phyloP scores from a whole-genome alignment of 2,888 invertebrate species.

The Nebria brevicollis region DNA sequence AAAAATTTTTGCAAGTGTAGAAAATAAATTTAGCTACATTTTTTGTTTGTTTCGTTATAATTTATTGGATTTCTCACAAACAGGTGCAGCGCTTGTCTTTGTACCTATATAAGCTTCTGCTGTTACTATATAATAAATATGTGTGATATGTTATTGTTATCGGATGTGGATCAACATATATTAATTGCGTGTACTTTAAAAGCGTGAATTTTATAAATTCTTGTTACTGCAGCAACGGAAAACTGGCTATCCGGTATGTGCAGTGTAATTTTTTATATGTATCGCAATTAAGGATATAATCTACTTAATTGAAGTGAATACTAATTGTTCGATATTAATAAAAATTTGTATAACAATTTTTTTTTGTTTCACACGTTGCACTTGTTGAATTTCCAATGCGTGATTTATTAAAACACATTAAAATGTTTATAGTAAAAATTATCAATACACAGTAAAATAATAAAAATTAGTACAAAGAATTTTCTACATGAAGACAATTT shows the following conservation, averaged over 20 bases:
- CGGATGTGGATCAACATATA: slow-evolving; percentile 1
- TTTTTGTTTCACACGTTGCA: background rate
- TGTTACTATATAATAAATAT: background rate
- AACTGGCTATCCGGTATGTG: background rate
- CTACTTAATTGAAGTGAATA: slow-evolving; percentile 37
- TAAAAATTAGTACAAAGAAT: too few species aligned
- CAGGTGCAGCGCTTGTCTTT: background rate
- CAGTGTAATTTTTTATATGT: slow-evolving; percentile 27
- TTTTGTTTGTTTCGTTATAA: background rate
- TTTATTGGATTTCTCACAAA: background rate
- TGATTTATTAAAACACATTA: too few species aligned
- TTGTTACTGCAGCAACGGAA: background rate
- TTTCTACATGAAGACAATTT: too few species aligned
- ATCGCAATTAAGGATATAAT: slow-evolving; percentile 34
- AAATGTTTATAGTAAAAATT: too few species aligned
- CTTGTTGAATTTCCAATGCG: background rate
- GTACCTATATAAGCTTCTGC: background rate
- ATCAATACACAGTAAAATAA: too few species aligned
- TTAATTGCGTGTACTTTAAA: background rate
- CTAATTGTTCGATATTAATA: background rate
- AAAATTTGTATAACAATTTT: background rate
- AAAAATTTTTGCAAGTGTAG: background rate
- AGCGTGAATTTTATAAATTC: slow-evolving; percentile 1
- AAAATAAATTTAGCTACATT: background rate
- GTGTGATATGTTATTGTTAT: background rate